These are phyloP conservation scores for Coracias cyanogaster DNA, from an alignment of 2,797 vertebrate genomes.

Conservation along the genomic window DNA sequence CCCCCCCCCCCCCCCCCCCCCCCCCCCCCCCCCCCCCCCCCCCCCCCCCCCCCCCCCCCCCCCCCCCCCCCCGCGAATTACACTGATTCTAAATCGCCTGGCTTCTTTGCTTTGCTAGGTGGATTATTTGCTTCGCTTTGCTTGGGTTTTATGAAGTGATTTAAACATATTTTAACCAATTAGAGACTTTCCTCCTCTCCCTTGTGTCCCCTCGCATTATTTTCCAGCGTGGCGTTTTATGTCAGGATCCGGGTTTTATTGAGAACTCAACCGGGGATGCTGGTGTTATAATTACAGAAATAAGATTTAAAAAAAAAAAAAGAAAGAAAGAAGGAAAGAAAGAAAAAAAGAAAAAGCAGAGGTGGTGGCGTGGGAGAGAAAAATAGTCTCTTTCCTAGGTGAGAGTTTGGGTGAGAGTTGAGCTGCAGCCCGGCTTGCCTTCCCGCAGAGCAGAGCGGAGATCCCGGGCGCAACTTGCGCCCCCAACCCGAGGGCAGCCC, in stretches of 20 bases:
- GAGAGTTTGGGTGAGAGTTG: not conserved
- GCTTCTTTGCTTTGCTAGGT: conserved; percentile 64
- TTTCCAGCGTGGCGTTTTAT: conserved; percentile 55
- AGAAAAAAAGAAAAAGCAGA: not conserved
- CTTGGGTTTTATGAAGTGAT: conserved; percentile 68
- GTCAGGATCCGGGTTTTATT: conserved; percentile 38
- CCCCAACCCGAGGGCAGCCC: not conserved
- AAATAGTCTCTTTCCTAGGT: not conserved
- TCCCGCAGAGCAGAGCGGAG: not conserved
- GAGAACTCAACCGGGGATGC: conserved; percentile 33
- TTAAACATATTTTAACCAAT: conserved; percentile 70
- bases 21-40: no score
- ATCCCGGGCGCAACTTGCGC: not conserved
- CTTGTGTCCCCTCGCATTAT: conserved; percentile 52
- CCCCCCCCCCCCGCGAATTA: no score
- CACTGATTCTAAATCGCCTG: conserved; percentile 63
- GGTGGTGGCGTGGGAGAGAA: rapidly evolving
- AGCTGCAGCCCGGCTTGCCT: not conserved
- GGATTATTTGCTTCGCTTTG: conserved; percentile 61
- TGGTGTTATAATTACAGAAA: conserved; percentile 53
- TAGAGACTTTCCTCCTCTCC: conserved; percentile 61
- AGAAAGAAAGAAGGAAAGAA: not conserved
- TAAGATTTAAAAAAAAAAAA: not conserved
- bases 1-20: no score
- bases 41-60: no score